A percentile compares a stretch with the other conserved stretches of the same genome.
phyloP scores from a whole-genome alignment of 2,888 invertebrate species.

The Cordilura impudica region DNA sequence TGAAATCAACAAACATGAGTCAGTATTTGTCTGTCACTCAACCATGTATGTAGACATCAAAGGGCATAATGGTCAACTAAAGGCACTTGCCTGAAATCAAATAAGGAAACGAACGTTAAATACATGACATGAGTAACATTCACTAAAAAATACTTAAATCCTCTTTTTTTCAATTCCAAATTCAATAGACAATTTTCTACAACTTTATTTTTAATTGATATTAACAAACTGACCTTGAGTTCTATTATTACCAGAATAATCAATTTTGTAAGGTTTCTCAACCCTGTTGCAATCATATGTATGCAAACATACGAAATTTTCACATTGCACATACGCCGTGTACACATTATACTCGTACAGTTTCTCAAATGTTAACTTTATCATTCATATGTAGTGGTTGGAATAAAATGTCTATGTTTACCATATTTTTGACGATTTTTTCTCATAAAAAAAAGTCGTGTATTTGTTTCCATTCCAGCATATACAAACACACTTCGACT shows the following conservation, averaged over 20 bases:
- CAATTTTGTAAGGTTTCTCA: too few species aligned
- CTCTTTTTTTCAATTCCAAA: too few species aligned
- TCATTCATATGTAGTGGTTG: conserved; percentile 11
- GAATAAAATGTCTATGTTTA: conserved; percentile 51
- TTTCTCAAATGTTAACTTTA: conserved; percentile 25
- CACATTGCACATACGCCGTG: conserved; percentile 37
- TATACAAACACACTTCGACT: conserved; percentile 3
- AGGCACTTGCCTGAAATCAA: neutral
- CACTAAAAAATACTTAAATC: too few species aligned
- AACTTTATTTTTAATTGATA: too few species aligned
- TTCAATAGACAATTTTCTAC: too few species aligned
- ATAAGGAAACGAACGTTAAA: neutral
- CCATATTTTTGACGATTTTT: conserved; percentile 43
- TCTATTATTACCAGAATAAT: too few species aligned
- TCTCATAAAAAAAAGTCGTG: conserved; percentile 9
- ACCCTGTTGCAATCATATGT: too few species aligned
- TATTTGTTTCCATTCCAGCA: conserved; percentile 39
- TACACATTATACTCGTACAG: neutral
- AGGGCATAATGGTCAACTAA: neutral
- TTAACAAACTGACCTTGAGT: too few species aligned
- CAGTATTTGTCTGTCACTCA: conserved; percentile 57
- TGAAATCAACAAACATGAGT: conserved; percentile 48
- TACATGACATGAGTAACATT: neutral
- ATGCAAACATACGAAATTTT: too few species aligned
- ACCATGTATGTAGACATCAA: conserved; percentile 23